Conservation (phyloP, 1,140 invertebrate species). For the Melipona quadrifasciata region DNA sequence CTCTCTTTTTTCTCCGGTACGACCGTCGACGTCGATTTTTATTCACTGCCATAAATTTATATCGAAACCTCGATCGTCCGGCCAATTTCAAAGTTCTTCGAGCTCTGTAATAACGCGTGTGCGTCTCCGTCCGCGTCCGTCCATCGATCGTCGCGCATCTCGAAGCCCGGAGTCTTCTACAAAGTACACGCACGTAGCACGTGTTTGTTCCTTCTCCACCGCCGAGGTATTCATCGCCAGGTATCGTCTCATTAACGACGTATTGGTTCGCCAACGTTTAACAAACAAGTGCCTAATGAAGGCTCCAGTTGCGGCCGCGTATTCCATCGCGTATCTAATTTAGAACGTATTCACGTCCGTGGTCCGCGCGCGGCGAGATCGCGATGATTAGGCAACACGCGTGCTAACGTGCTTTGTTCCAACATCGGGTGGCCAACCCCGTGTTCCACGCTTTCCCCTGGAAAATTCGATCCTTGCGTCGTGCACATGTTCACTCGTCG, state of each 20-base stretch:
- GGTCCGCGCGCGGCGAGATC: slow-evolving; percentile 5
- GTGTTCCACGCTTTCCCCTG: not conserved
- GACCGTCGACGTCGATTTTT: slow-evolving; percentile 12
- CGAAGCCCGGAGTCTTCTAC: not conserved
- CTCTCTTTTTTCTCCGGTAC: not conserved
- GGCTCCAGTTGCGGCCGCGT: slow-evolving; percentile 2
- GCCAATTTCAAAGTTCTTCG: not conserved
- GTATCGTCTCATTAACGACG: slow-evolving; percentile 40
- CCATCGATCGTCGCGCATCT: not conserved
- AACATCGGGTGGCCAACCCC: too few species aligned
- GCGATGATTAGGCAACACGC: slow-evolving; percentile 30
- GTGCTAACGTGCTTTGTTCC: slow-evolving; percentile 8
- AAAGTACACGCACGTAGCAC: not conserved
- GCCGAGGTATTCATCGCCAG: not conserved
- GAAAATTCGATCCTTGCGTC: not conserved
- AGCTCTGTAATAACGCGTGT: not conserved
- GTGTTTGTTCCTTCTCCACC: not conserved
- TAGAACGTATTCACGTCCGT: slow-evolving; percentile 30
- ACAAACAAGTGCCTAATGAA: slow-evolving; percentile 48
- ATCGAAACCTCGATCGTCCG: not conserved
- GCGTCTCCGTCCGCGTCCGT: not conserved
- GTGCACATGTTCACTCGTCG: too few species aligned
- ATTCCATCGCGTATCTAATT: slow-evolving; percentile 34
- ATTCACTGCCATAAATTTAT: slow-evolving; percentile 16
- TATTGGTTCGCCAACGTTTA: slow-evolving; percentile 30